Evolutionary conservation across 2,888 invertebrate genomes (phyloP), one percentile per base, ranked within the genome.

Genomic region (Sminthurides aquaticus): DNA sequence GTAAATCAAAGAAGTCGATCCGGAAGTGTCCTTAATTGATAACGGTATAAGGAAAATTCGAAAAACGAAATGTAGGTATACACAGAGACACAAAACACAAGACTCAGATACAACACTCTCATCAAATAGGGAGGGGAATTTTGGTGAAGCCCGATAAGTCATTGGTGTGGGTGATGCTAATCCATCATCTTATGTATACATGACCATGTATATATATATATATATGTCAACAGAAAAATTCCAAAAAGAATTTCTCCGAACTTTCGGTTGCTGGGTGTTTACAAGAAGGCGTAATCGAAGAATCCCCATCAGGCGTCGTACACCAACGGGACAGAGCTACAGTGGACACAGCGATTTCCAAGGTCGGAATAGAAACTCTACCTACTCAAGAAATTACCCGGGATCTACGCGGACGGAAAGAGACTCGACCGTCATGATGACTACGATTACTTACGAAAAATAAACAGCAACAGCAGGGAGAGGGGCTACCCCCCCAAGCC

Each of bases 231-330:
- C 76, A 81, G 81, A 80, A 3, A 81, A 81, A 76, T 81, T 80
- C 75, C 79, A 80, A 2, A 79, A 79, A 67, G 81, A 81, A 70
- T 81, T 81, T 73, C 78, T 76, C 8, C 78, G 79, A 11, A 78
- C 79, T 1, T 81, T 81, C 68, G 76, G 76, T 18, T 75, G 74
- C 55, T 71, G 75, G 61, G 72, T 71, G 43, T 76, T 77, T 63
- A 77, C 78, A 60, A 65, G 73, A 28, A 64, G 66, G 43, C 43
- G 57, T 11, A 69, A 67, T 26, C 61, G 66, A 27, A 29, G 62
- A 11, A 60, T 66, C 0, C 67, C 66, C 26, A 65, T 65, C 20
- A 62, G 67, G 1, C 60, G 69, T 5, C 55, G 67, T 20, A 54
- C 56, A 27, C 64, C 63, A 11, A 52, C 63, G 11, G 52, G 25